Evolutionary conservation across 1,140 invertebrate species (phyloP), one percentile per base, ranked within the genome.

Genomic region (Atta texana): DNA sequence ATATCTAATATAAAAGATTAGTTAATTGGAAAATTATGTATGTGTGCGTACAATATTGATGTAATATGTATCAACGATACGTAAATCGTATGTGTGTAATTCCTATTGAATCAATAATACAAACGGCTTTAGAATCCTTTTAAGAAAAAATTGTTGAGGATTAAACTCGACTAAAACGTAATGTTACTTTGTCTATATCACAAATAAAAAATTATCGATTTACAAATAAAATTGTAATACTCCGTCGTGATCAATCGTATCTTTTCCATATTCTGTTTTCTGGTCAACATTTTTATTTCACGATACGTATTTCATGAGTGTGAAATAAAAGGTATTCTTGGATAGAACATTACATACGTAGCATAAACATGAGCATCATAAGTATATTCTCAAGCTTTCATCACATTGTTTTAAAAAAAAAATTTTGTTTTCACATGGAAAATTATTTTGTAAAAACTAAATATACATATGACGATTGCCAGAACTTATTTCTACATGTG

Each of bases 271-370:
- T 21, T 72, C 10, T 28, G 6, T 84, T 75, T 64, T 39, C 24
- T n/a, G 7, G n/a, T 16, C 34, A 28, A 57, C 21, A 24, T 51
- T 61, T 61, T 21, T 74, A 49, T 75, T 61, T 84, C 24, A 14
- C 8, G n/a, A 51, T 18, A 14, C 14, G 7, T 72, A 82, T 69
- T 51, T 31, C 57, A 39, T 49, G 34, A 8, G 24, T 12, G 39
- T 7, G n/a, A 84, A 74, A 84, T 74, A 75, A 74, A 74, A 63
- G 28, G 14, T n/a, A 18, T 28, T n/a, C 39, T 75, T 84, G 24
- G 44, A 74, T 63, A 59, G 49, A 84, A 12, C n/a, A 21, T 59
- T 44, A 44, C 16, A 28, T 51, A 44, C 39, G 14, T 74, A 72
- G 10, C 14, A 49, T 55, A 84, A 78, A 51, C 39, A 63, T 84